Evolutionary conservation across 2,797 vertebrate genomes (phyloP).

Genomic region (Betta splendens): DNA sequence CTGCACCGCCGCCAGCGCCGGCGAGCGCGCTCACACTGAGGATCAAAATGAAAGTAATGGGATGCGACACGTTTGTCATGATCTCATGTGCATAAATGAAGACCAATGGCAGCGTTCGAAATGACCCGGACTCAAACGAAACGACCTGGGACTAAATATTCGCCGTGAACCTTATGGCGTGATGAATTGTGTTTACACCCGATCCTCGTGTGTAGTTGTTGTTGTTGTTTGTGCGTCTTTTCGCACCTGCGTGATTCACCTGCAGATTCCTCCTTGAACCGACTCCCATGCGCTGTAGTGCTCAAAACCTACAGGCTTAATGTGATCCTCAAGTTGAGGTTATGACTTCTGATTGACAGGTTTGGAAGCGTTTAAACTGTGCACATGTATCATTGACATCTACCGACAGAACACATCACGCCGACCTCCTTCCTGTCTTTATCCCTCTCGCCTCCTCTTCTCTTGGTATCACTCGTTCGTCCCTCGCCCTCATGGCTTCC

Average conservation of each 20-base stretch:
- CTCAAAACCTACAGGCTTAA: slow-evolving; percentile 30
- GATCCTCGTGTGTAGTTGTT: neutral
- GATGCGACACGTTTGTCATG: slow-evolving; percentile 28
- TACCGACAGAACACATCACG: slow-evolving; percentile 10
- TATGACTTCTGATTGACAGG: slow-evolving; percentile 67
- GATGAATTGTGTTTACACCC: neutral
- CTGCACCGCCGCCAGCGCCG: slow-evolving; percentile 3
- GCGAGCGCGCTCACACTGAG: neutral
- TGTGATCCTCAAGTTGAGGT: slow-evolving; percentile 15
- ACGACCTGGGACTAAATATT: neutral
- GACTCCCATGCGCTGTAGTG: slow-evolving; percentile 18
- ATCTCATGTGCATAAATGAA: slow-evolving; percentile 28
- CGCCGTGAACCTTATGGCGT: neutral
- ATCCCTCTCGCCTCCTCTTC: slow-evolving; percentile 1
- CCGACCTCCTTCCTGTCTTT: slow-evolving; percentile 4
- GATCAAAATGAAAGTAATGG: slow-evolving; percentile 19
- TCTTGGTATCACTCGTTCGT: slow-evolving; percentile 8
- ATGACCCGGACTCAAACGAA: neutral
- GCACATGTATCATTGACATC: slow-evolving; percentile 53
- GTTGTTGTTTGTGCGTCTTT: neutral
- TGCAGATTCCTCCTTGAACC: slow-evolving; percentile 6
- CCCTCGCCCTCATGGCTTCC: slow-evolving; percentile 9
- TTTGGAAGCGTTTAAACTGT: slow-evolving; percentile 81
- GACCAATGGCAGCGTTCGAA: slow-evolving; percentile 13
- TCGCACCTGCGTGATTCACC: neutral